Base-by-base conservation (phyloP, 2,888 invertebrate genomes). In the Periphyllus acericola region DNA sequence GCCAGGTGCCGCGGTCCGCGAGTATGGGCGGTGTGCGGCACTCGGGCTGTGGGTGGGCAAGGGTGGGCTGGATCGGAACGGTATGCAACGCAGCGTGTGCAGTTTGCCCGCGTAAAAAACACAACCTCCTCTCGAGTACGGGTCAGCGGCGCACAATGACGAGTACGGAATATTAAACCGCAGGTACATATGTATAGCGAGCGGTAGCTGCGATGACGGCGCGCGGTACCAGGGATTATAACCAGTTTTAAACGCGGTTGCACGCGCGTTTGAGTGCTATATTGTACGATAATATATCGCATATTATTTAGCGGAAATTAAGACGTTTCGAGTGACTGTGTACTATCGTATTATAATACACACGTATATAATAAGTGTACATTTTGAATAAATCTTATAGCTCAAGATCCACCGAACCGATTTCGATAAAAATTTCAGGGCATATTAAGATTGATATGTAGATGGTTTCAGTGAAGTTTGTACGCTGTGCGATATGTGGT, bases 101-200 rank as follows among this genome's bases (percentile, higher is more conserved):
- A 11, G 19, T 32, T 29, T 14, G 17, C 14, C 29, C 32, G 29
- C 29, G 36, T 36, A 8, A 74, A 21, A 72, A 72, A 72, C 19
- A 72, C 52, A 14, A 78, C 68, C 85, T 78, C 78, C 32, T 34
- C 68, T 85, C 34, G 34, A 52, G 52, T 52, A 25, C 71, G 85
- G 78, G 78, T 78, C 85, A 85, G 46, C 46, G 36, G 36, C 52
- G 17, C 52, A 52, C 52, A 52, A 52, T 52, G 9, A 52, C 52
- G 52, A 2, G 52, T 52, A 11, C 11, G 17, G 9, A 52, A 52
- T 17, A 52, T 52, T 52, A 17, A 52, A 36, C 36, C 52, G 52
- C 52, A 2, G 17, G 5, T 52, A 52, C 9, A 52, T 52, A n/a
- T n/a, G n/a, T n/a, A 52, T 52, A 2, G 17, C 52, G 52, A 52